A percentile compares a stretch with the other conserved stretches of the same genome.
Evolutionary conservation across 53 echinoderm and acorn worm species (phyloP).

Genomic region (Paracentrotus lividus): DNA sequence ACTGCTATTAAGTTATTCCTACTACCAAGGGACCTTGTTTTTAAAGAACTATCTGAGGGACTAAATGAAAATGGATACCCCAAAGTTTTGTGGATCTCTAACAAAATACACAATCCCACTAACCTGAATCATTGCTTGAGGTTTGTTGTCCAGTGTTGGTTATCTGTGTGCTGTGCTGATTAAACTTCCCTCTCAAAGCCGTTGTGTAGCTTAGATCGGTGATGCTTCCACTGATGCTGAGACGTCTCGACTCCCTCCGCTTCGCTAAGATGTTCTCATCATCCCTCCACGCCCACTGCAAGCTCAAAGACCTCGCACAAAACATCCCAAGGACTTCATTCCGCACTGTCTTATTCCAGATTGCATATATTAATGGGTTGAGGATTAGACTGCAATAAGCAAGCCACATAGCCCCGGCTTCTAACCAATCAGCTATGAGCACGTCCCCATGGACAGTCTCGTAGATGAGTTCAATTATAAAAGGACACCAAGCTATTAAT

Average conservation of each 20-base stretch:
- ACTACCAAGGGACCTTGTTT: too few relatives aligned
- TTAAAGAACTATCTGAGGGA: too few relatives aligned
- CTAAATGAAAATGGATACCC: too few relatives aligned
- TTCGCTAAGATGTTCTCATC: conserved; percentile 66
- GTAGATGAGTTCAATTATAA: conserved; percentile 76
- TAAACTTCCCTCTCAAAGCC: conserved; percentile 3
- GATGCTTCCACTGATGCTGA: conserved; percentile 91
- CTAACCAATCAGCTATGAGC: conserved; percentile 72
- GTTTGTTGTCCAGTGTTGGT: conserved; percentile 70
- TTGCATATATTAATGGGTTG: conserved; percentile 88
- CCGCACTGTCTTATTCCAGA: conserved; percentile 94
- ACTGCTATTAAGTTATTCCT: too few relatives aligned
- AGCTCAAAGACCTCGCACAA: conserved; percentile 77
- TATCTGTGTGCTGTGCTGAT: conserved; percentile 58
- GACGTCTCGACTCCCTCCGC: conserved; percentile 75
- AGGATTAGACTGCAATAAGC: conserved; percentile 77
- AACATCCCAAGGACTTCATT: conserved; percentile 82
- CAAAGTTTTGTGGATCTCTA: too few relatives aligned
- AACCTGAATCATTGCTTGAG: conserved; percentile 92
- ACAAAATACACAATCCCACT: too few relatives aligned
- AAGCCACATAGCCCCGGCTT: conserved; percentile 74
- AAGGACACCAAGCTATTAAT: conserved; percentile 81
- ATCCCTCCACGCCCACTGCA: conserved; percentile 74
- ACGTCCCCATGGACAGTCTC: conserved; percentile 75
- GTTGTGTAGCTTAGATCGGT: conserved; percentile 74